Evolutionary conservation across 2,797 vertebrate species (phyloP), one percentile per base, ranked within the genome.

Genomic region (Thalassophryne amazonica): DNA sequence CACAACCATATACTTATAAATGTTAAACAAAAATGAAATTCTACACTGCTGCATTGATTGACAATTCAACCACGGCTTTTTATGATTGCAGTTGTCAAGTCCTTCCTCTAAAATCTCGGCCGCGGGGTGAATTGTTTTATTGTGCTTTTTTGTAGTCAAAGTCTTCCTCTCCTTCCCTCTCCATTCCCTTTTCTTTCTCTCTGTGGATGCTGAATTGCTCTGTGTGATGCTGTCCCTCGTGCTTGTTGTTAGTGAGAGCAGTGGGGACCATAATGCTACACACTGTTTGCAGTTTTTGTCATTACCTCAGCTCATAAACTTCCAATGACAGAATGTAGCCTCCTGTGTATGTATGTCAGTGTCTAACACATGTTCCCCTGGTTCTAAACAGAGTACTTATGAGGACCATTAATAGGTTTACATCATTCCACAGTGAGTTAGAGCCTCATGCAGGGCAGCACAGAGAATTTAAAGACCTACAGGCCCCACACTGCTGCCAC

Each of bases 251-350:
- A 56, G 64, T 53, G 57, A 33, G 67, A 66, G 51, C 61, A 34
- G 13, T 46, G 74, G 68, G 76, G 46, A 39, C 62, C 54, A 69
- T 76, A 64, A 71, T 34, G 5, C 59, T 42, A 2, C 53, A 47
- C 4, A 14, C 33, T 19, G 29, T 36, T 37, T 51, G 24, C 45
- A 41, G 47, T 63, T 61, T 60, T 45, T 56, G 56, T 69, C 76
- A 72, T 76, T 73, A 80, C 25, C 48, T 49, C 60, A 62, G 59
- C 43, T 55, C 59, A 78, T 80, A 75, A 80, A 83, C 63, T 48
- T 48, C 38, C 56, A 61, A 3, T 1, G 20, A 73, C 65, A 68
- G 58, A 56, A 42, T 33, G 45, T 12, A 46, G 37, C 50, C 32
- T 38, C 43, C 38, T 47, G 31, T 35, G 20, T 25, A 9, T 13